A percentile compares a stretch with the other conserved stretches of the same genome.
Evolutionary conservation across 2,797 vertebrate genomes (phyloP).

Genomic region (Oreochromis grahami): DNA sequence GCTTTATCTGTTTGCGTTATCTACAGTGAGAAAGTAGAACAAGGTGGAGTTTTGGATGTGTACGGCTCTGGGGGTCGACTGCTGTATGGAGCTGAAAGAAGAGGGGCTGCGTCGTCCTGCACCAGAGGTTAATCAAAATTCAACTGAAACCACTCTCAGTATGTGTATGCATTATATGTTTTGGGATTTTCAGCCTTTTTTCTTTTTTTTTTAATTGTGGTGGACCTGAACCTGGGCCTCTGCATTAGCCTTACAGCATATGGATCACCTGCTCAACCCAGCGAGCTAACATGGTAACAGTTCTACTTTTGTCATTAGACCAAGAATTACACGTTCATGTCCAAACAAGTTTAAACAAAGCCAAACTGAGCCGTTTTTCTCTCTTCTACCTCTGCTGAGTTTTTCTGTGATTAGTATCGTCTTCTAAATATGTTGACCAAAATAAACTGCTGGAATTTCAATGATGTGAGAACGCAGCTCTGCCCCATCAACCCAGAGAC

Average conservation of each 20-base stretch:
- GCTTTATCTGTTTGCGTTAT: not conserved
- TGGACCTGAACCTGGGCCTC: not conserved
- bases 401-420: not conserved
- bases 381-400: not conserved
- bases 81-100: not conserved
- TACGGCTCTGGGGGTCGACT: not conserved
- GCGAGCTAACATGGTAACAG: rapidly evolving
- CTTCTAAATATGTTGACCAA: rapidly evolving
- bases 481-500: not conserved
- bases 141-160: not conserved
- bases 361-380: not conserved
- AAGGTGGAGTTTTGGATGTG: not conserved
- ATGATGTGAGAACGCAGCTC: not conserved
- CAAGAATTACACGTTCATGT: not conserved
- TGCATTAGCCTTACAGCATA: not conserved
- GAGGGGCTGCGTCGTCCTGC: not conserved
- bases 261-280: not conserved
- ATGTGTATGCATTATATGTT: not conserved
- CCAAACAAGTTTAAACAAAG: not conserved
- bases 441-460: not conserved
- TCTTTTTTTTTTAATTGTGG: not conserved
- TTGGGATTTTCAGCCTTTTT: not conserved
- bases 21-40: not conserved
- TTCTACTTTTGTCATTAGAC: not conserved
- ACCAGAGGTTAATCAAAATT: not conserved